phyloP scores from a whole-genome alignment of 2,888 invertebrate species.

The Agrotis clavis region DNA sequence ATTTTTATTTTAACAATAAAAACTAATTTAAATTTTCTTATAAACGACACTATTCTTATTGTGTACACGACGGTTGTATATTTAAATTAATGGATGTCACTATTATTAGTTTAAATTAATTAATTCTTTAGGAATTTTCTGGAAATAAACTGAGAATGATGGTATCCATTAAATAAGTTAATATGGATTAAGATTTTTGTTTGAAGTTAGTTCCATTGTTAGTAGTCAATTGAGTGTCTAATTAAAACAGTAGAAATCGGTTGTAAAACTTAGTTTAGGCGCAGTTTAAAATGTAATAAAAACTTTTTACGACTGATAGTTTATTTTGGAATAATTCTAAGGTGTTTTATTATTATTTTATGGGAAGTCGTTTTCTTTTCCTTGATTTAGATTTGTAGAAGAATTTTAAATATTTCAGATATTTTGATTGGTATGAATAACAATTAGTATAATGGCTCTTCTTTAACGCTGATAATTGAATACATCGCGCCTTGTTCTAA shows the following conservation, averaged over 20 bases:
- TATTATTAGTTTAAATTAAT: constrained; percentile 58
- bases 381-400: constrained; percentile 1
- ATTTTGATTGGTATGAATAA: background rate
- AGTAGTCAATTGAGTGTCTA: constrained; percentile 33
- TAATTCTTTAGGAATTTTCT: constrained; percentile 43
- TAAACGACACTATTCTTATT: constrained; percentile 60
- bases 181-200: constrained; percentile 23
- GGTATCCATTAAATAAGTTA: constrained; percentile 30
- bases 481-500: too few relatives aligned
- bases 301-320: constrained; percentile 43
- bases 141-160: constrained; percentile 55
- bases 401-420: background rate
- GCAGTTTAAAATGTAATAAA: constrained; percentile 43
- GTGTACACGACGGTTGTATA: constrained; percentile 56
- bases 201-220: constrained; percentile 35
- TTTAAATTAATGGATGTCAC: constrained; percentile 59
- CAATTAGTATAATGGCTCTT: background rate
- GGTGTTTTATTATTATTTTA: constrained; percentile 37
- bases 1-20: constrained; percentile 66
- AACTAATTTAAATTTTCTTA: constrained; percentile 68
- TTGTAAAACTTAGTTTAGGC: constrained; percentile 30
- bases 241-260: constrained; percentile 45
- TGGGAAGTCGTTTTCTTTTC: constrained; percentile 16
- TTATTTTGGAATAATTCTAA: constrained; percentile 36
- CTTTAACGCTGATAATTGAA: background rate